A percentile compares a stretch with the other conserved stretches of the same genome.
These are phyloP conservation scores for Gortyna flavago DNA, from an alignment of 2,888 invertebrate species.

Conservation along the genomic window DNA sequence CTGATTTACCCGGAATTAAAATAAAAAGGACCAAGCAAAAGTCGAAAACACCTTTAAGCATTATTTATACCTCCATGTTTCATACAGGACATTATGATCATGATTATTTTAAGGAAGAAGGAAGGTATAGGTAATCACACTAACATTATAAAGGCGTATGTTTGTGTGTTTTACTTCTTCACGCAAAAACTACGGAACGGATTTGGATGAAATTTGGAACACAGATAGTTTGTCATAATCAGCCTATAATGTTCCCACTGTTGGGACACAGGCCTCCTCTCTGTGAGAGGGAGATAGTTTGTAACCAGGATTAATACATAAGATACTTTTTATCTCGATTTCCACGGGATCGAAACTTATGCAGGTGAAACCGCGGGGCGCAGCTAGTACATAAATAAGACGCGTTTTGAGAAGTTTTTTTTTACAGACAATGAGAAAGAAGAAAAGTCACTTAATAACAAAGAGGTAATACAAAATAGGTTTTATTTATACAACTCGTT, in stretches of 20 bases:
- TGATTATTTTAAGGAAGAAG: neutral
- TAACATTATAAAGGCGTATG: too few species aligned
- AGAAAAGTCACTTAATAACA: neutral
- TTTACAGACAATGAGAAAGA: neutral
- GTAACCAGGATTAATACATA: too few species aligned
- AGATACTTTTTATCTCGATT: too few species aligned
- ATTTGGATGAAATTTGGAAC: too few species aligned
- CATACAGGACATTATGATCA: neutral
- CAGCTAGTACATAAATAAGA: neutral
- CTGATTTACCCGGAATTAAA: constrained; percentile 6
- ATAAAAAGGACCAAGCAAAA: constrained; percentile 12
- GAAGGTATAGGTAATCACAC: neutral
- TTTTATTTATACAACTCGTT: neutral
- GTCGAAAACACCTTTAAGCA: neutral
- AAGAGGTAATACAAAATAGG: neutral
- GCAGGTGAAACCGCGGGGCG: too few species aligned
- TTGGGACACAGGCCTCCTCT: too few species aligned
- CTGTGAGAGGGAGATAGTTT: too few species aligned
- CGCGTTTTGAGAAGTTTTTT: neutral
- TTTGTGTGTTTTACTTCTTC: too few species aligned
- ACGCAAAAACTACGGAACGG: too few species aligned
- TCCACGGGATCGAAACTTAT: too few species aligned
- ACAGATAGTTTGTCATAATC: too few species aligned
- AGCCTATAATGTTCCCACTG: too few species aligned
- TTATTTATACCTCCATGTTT: neutral